Percentiles rank a stretch among this genome's conserved stretches.
Conservation (phyloP, 2,113 vertebrate species). For the Cochlearius cochlearius region DNA sequence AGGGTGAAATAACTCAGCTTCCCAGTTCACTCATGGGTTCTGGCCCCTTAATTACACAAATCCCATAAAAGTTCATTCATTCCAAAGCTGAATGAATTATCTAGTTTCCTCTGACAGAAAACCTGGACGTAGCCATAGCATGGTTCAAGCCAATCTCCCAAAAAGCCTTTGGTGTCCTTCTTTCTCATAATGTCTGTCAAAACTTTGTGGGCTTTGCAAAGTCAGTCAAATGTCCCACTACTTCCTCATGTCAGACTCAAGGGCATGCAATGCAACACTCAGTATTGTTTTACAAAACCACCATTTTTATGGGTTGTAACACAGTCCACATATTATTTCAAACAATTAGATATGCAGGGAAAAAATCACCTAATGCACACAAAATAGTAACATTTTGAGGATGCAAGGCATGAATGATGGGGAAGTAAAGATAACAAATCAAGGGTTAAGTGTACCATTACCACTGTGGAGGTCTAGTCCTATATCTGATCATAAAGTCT, state of each 20-base stretch:
- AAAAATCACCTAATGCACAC: not conserved
- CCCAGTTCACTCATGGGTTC: not conserved
- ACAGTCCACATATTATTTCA: not conserved
- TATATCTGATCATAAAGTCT: not conserved
- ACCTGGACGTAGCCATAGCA: rapidly evolving
- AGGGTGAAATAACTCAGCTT: not conserved
- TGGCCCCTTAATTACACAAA: not conserved
- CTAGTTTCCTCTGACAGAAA: not conserved
- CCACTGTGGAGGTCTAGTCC: not conserved
- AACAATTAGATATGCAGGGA: not conserved
- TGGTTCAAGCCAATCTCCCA: not conserved
- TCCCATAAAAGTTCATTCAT: not conserved
- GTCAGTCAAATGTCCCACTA: not conserved
- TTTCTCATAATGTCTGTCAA: not conserved
- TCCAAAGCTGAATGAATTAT: not conserved
- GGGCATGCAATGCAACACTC: not conserved
- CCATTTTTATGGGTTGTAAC: not conserved
- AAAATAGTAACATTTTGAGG: not conserved
- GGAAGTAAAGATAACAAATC: not conserved
- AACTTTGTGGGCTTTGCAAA: not conserved
- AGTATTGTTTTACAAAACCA: not conserved
- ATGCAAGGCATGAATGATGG: not conserved
- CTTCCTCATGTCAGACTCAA: not conserved
- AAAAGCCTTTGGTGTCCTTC: not conserved
- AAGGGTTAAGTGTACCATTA: not conserved